Evolutionary conservation across 35 echinoderm and acorn worm genomes (phyloP).

Genomic region (Apostichopus japonicus): DNA sequence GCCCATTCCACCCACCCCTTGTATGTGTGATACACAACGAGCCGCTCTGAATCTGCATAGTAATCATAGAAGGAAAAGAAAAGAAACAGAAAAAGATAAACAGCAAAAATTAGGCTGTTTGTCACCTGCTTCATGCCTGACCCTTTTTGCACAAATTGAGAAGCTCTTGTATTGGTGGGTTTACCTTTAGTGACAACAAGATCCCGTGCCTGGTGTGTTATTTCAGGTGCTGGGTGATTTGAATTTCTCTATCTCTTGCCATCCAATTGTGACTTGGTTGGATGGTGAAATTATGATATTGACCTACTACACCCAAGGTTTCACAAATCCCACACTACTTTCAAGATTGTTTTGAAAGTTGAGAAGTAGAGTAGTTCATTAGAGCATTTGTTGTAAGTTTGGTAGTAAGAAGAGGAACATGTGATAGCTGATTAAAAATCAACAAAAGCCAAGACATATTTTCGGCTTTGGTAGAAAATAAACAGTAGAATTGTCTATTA

Average conservation of each 20-base stretch:
- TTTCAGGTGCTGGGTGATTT: constrained; percentile 36
- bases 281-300: neutral
- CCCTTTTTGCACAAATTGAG: constrained; percentile 7
- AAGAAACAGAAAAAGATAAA: too few relatives aligned
- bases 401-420: too few relatives aligned
- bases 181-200: constrained; percentile 31
- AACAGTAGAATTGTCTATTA: too few relatives aligned
- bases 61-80: too few relatives aligned
- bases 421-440: too few relatives aligned
- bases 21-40: too few relatives aligned
- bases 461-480: too few relatives aligned
- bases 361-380: neutral
- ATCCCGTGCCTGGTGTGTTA: constrained; percentile 1
- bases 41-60: too few relatives aligned
- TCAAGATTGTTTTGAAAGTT: neutral
- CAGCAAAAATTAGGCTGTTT: neutral
- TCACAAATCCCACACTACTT: neutral
- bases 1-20: too few relatives aligned
- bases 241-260: neutral
- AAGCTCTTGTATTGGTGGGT: neutral
- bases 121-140: constrained; percentile 45
- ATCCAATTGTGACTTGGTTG: neutral
- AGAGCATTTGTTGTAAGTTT: too few relatives aligned
- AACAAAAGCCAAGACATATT: too few relatives aligned
- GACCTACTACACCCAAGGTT: neutral